phyloP scores from a whole-genome alignment of 2,113 vertebrate species.

The Entosphenus tridentatus region DNA sequence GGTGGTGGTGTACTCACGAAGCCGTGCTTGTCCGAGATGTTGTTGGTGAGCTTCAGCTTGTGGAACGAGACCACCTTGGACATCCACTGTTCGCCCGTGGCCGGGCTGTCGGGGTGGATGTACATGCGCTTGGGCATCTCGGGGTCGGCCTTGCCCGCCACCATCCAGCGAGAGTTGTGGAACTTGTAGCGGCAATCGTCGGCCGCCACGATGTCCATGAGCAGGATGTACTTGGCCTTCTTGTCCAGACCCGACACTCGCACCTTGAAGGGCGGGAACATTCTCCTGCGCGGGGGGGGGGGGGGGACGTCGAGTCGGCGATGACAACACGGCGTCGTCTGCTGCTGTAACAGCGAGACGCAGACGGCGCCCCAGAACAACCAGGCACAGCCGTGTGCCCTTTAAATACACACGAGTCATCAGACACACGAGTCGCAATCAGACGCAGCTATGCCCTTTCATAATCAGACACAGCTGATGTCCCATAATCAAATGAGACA shows the following conservation, averaged over 20 bases:
- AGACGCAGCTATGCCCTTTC: too few species aligned
- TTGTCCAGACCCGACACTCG: slow-evolving; percentile 86
- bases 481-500: too few species aligned
- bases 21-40: slow-evolving; percentile 96
- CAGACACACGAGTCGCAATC: too few species aligned
- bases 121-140: slow-evolving; percentile 99
- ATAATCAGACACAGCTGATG: too few species aligned
- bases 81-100: slow-evolving; percentile 98
- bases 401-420: too few species aligned
- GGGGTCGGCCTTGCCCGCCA: slow-evolving; percentile 84
- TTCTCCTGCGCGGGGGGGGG: slow-evolving; percentile 34
- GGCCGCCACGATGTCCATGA: slow-evolving; percentile 94
- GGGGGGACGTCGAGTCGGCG: too few species aligned
- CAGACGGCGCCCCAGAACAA: too few species aligned
- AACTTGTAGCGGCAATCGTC: slow-evolving; percentile 97
- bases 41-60: slow-evolving; percentile 95
- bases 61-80: slow-evolving; percentile 93
- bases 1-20: slow-evolving; percentile 47
- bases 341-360: too few species aligned
- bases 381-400: too few species aligned
- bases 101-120: slow-evolving; percentile 91
- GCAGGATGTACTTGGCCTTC: slow-evolving; percentile 88
- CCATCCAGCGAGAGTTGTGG: slow-evolving; percentile 98
- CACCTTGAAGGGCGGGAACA: slow-evolving; percentile 97
- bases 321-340: too few species aligned